Evolutionary conservation across 2,888 invertebrate species (phyloP).

Genomic region (Agriopis aurantiaria): DNA sequence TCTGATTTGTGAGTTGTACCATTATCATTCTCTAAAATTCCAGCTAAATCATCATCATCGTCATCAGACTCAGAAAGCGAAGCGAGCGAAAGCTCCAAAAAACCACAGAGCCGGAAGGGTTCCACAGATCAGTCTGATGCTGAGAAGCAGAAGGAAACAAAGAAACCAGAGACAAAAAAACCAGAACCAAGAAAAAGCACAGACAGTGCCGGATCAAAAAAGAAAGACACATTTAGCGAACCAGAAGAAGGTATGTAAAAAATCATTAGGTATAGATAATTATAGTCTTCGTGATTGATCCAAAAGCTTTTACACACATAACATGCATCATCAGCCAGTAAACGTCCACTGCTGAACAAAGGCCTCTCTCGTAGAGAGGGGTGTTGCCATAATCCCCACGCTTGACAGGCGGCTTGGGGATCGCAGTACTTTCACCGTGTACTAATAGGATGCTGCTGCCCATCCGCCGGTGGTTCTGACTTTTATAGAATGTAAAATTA

Average conservation of each 20-base stretch:
- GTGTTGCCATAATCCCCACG: too few relatives aligned
- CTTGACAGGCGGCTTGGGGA: too few relatives aligned
- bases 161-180: constrained; percentile 72
- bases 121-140: constrained; percentile 75
- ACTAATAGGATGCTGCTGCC: too few relatives aligned
- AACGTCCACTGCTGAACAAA: too few relatives aligned
- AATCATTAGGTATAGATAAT: too few relatives aligned
- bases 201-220: constrained; percentile 71
- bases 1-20: too few relatives aligned
- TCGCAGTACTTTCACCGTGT: too few relatives aligned
- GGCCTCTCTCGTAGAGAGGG: too few relatives aligned
- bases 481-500: too few relatives aligned
- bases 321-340: too few relatives aligned
- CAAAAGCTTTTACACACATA: too few relatives aligned
- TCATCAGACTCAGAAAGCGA: constrained; percentile 84
- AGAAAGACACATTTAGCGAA: constrained; percentile 89
- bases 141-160: constrained; percentile 69
- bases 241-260: constrained; percentile 90
- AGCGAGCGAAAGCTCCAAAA: constrained; percentile 70
- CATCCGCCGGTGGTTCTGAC: too few relatives aligned
- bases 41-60: constrained; percentile 79
- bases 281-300: neutral
- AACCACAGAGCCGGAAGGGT: constrained; percentile 71
- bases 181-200: constrained; percentile 73
- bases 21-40: constrained; percentile 18